Evolutionary conservation across 2,888 invertebrate genomes (phyloP).

Genomic region (Nemurella pictetii): DNA sequence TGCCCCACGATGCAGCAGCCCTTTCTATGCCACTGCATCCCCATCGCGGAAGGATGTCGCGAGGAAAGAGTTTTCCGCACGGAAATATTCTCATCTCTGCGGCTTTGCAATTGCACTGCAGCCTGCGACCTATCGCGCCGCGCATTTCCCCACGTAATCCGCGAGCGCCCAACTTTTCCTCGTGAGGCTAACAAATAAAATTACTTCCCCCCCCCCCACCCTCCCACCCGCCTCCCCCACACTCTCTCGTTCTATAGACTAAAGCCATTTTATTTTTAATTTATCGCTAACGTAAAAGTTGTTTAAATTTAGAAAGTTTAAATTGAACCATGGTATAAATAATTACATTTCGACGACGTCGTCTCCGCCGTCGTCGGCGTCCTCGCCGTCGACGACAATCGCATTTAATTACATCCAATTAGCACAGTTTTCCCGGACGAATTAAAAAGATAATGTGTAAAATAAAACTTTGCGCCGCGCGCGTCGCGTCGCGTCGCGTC

Average conservation of each 20-base stretch:
- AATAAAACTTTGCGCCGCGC: slow-evolving; percentile 6
- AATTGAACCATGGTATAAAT: slow-evolving; percentile 16
- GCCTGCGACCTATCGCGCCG: no score
- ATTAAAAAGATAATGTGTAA: slow-evolving; percentile 31
- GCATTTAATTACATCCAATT: slow-evolving; percentile 17
- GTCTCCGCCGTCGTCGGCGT: not conserved
- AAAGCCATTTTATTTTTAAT: slow-evolving; percentile 3
- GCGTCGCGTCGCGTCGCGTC: no score
- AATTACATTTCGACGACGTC: slow-evolving; percentile 15
- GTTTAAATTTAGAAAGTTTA: slow-evolving; percentile 15
- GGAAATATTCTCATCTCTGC: no score
- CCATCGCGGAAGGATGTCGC: no score
- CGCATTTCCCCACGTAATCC: no score
- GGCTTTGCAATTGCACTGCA: no score
- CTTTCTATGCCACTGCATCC: no score
- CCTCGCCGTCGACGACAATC: not conserved
- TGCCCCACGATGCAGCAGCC: no score
- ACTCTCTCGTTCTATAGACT: not conserved
- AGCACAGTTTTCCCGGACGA: slow-evolving; percentile 19
- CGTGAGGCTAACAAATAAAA: not conserved
- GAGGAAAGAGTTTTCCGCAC: no score
- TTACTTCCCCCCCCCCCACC: not conserved
- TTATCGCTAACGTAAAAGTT: not conserved
- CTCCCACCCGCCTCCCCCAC: not conserved
- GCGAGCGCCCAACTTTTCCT: not conserved